A percentile compares a stretch with the other conserved stretches of the same genome.
These are phyloP conservation scores for Noctua comes DNA, from an alignment of 2,888 invertebrate species.

Conservation along the genomic window DNA sequence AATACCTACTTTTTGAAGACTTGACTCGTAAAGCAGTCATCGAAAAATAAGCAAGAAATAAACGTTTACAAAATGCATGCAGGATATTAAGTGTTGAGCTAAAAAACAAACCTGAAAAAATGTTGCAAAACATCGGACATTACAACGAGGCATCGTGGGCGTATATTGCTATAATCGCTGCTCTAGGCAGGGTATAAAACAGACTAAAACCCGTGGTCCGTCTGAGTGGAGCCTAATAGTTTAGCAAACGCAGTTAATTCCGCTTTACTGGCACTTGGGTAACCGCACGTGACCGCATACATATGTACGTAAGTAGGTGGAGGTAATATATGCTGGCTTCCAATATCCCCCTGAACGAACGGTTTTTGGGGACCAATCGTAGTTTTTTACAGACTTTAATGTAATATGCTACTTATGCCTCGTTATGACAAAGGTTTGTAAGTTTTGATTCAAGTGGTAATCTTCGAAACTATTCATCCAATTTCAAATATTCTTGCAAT, in stretches of 20 bases:
- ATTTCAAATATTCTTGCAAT: background rate
- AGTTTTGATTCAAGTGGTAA: background rate
- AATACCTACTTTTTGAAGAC: background rate
- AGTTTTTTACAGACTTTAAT: background rate
- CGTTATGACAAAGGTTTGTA: background rate
- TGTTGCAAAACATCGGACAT: constrained; percentile 3
- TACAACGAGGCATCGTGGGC: background rate
- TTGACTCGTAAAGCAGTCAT: background rate
- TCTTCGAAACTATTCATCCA: background rate
- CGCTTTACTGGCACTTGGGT: constrained; percentile 56
- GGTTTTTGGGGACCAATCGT: background rate
- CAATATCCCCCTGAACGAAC: background rate
- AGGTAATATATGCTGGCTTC: background rate
- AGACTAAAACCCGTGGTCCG: constrained; percentile 47
- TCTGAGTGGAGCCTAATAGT: constrained; percentile 67
- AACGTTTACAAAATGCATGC: background rate
- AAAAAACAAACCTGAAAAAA: constrained; percentile 13
- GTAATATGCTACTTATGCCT: background rate
- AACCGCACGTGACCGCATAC: constrained; percentile 41
- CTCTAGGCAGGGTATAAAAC: constrained; percentile 32
- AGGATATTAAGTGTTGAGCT: background rate
- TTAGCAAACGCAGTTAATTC: constrained; percentile 67
- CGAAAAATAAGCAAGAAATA: background rate
- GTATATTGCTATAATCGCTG: constrained; percentile 32
- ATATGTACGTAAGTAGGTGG: background rate